Percentiles rank a stretch among this genome's conserved stretches.
These are phyloP conservation scores for Pseudochirops corinnae DNA, from an alignment of 2,797 vertebrate species.

Conservation along the genomic window DNA sequence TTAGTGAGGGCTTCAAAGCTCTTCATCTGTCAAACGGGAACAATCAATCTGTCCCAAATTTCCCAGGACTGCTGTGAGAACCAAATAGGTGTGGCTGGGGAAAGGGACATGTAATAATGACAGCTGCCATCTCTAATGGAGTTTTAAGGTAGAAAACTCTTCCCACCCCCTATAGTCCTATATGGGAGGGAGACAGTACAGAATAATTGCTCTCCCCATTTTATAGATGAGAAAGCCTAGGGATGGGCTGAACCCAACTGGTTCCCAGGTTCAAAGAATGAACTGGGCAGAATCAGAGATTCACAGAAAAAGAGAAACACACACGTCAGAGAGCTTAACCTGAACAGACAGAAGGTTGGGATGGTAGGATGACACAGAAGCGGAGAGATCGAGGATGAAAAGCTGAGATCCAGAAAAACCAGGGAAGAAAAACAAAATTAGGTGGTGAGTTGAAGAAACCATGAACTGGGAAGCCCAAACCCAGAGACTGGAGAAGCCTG, in stretches of 20 bases:
- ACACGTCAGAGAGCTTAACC: not conserved
- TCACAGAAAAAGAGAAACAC: not conserved
- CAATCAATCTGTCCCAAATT: too few species aligned
- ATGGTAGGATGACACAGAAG: not conserved
- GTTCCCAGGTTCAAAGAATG: not conserved
- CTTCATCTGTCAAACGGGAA: not conserved
- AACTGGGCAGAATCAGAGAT: not conserved
- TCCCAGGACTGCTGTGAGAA: not conserved
- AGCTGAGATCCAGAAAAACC: not conserved
- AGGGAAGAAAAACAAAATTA: not conserved
- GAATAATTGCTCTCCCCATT: not conserved
- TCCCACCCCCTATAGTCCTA: not conserved
- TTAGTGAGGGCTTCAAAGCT: not conserved
- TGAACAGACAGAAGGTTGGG: not conserved
- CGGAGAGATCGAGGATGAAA: not conserved
- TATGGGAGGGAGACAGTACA: not conserved
- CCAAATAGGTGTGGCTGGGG: not conserved
- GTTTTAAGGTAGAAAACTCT: not conserved
- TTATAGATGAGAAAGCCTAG: not conserved
- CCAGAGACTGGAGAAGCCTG: slow-evolving; percentile 28
- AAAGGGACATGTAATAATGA: not conserved
- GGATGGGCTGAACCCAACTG: not conserved
- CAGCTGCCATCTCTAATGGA: not conserved
- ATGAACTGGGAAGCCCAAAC: not conserved
- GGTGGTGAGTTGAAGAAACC: not conserved